phyloP scores from a whole-genome alignment of 2,797 vertebrate species.

The Rallus crepitans region DNA sequence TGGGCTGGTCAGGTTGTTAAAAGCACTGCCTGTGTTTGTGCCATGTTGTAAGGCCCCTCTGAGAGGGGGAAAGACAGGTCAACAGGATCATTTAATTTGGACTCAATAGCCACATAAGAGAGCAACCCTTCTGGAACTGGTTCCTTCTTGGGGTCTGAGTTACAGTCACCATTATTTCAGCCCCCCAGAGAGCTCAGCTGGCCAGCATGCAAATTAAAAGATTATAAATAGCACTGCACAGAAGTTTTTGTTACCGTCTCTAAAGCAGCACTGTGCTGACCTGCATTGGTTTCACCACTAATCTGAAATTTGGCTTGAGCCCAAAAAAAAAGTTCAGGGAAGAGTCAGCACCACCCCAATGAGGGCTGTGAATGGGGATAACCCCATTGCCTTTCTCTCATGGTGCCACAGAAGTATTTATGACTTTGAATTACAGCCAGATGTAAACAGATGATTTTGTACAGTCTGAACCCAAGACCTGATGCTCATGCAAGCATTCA shows the following conservation, averaged over 20 bases:
- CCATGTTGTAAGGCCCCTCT: not conserved
- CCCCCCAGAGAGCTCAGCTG: not conserved
- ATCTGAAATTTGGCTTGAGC: not conserved
- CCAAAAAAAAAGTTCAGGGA: conserved; percentile 1
- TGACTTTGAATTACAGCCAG: not conserved
- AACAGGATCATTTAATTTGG: not conserved
- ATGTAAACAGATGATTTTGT: not conserved
- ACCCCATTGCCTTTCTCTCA: not conserved
- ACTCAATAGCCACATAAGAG: conserved; percentile 19
- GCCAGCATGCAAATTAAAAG: conserved; percentile 51
- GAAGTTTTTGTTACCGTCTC: conserved; percentile 11
- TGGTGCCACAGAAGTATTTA: not conserved
- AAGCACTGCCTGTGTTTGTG: not conserved
- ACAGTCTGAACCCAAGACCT: not conserved
- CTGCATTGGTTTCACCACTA: conserved; percentile 3
- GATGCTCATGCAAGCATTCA: not conserved
- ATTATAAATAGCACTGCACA: conserved; percentile 18
- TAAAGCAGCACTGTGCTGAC: not conserved
- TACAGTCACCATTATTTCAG: conserved; percentile 42
- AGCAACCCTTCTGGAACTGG: not conserved
- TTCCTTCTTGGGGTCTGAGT: conserved; percentile 25
- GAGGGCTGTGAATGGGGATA: not conserved
- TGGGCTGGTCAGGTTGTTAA: not conserved
- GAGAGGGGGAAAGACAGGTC: conserved; percentile 26
- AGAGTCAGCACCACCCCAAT: not conserved